Percentiles rank a stretch among this genome's conserved stretches.
Conservation (phyloP, 2,113 vertebrate genomes). For the Lanius ludovicianus region DNA sequence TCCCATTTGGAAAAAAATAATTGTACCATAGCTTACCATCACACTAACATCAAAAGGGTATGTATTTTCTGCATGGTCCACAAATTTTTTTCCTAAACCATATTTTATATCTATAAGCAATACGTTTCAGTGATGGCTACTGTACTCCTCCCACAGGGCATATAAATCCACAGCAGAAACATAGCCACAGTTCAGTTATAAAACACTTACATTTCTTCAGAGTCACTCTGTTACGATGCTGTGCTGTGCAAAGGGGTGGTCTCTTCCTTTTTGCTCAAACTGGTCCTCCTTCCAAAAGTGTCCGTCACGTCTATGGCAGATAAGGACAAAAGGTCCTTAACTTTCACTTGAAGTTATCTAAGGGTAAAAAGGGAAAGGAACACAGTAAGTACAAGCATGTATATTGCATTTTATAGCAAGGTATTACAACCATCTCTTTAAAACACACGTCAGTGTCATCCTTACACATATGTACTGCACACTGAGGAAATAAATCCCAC, state of each 20-base stretch:
- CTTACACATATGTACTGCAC: neutral
- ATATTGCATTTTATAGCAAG: neutral
- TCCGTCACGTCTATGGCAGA: slow-evolving; percentile 31
- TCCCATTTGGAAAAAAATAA: neutral
- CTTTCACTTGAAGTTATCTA: slow-evolving; percentile 21
- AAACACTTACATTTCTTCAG: slow-evolving; percentile 70
- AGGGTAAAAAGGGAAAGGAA: neutral
- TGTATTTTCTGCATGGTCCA: neutral
- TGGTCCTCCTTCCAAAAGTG: slow-evolving; percentile 26
- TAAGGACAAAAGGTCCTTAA: slow-evolving; percentile 40
- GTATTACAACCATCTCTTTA: neutral
- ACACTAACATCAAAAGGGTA: neutral
- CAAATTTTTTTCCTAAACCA: neutral
- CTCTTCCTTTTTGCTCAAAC: slow-evolving; percentile 19
- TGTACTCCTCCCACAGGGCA: neutral
- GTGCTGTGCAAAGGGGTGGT: neutral
- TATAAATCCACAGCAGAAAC: neutral
- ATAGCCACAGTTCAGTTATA: neutral
- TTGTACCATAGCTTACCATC: neutral
- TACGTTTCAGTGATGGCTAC: neutral
- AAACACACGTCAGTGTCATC: neutral
- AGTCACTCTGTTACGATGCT: slow-evolving; percentile 20
- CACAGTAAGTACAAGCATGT: neutral
- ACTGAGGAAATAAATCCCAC: neutral
- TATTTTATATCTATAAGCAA: neutral